Evolutionary conservation across 2,888 invertebrate genomes (phyloP), one percentile per base, ranked within the genome.

Genomic region (Hipparchia sbordonii): DNA sequence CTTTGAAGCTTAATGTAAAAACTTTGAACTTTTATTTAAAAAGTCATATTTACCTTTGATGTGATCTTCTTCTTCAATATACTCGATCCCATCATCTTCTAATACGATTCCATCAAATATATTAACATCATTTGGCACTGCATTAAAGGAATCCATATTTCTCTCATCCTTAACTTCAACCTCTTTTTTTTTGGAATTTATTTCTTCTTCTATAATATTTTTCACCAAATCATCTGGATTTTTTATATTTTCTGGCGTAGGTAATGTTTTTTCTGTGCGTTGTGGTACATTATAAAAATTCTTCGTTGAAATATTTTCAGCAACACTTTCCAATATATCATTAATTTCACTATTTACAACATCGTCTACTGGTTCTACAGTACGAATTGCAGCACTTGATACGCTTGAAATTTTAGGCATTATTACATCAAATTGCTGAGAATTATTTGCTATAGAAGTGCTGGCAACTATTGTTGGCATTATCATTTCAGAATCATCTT

Each of bases 101-200:
- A 88, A 78, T 70, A 86, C 88, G 12, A 89, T 86, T 0, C 85
- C 88, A n/a, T 88, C 84, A 57, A 87, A 86, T 39, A 78, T 56
- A 54, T 71, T 70, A 45, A 70, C 7, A 7, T 62, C 45, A 6
- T n/a, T 52, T 13, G 54, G 51, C 6, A 46, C 54, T 54, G 5
- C 33, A 23, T 39, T 39, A 4, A 70, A n/a, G 2, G 70, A 45
- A 13, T 70, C 45, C 13, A 62, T 9, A 13, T 4, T 9, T 12
- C 51, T 63, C 23, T 48, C 48, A 23, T 62, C 46, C 45, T 70
- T 10, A 0, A 23, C 10, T 9, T 51, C 13, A 62, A 12, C 12
- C 0, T 46, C 7, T 45, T 63, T 45, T 9, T 23, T 10, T 12
- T 39, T 69, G 13, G 12, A 39, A 39, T 60, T 13, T 52, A 62